These are phyloP conservation scores for Antechinus flavipes DNA, from an alignment of 2,113 vertebrate genomes.

Conservation along the genomic window DNA sequence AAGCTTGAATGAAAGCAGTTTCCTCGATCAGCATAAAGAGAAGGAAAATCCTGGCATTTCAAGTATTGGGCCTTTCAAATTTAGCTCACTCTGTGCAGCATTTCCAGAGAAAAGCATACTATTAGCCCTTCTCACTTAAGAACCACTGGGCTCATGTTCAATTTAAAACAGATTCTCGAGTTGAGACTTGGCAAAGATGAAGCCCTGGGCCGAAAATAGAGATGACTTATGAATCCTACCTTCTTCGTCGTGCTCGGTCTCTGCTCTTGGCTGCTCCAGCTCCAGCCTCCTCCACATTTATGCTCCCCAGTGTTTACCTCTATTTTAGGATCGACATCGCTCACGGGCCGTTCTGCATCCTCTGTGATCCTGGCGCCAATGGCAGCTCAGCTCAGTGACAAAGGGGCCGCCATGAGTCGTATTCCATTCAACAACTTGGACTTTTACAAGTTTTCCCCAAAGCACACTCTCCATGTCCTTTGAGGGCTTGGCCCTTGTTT, in stretches of 20 bases:
- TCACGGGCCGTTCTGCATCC: background rate
- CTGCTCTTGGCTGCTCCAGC: background rate
- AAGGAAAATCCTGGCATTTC: background rate
- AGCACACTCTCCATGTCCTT: background rate
- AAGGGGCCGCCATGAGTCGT: background rate
- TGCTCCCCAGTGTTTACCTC: background rate
- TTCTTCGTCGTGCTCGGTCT: conserved; percentile 11
- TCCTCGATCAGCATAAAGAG: conserved; percentile 26
- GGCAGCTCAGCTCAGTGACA: background rate
- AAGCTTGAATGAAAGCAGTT: background rate
- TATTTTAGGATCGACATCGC: background rate
- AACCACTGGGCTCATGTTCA: conserved; percentile 33
- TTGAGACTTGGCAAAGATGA: conserved; percentile 15
- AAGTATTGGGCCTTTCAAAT: conserved; percentile 15
- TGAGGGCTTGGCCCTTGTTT: background rate
- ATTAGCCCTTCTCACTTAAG: background rate
- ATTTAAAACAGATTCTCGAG: conserved; percentile 28
- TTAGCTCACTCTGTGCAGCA: background rate
- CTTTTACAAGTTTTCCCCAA: background rate
- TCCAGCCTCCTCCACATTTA: conserved; percentile 16
- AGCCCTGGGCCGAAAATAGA: conserved; percentile 34
- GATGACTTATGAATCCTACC: background rate
- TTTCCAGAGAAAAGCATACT: background rate
- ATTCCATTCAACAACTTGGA: background rate
- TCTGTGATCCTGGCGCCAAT: background rate